Evolutionary conservation across 2,797 vertebrate species (phyloP).

Genomic region (Micropoecilia bifurca): DNA sequence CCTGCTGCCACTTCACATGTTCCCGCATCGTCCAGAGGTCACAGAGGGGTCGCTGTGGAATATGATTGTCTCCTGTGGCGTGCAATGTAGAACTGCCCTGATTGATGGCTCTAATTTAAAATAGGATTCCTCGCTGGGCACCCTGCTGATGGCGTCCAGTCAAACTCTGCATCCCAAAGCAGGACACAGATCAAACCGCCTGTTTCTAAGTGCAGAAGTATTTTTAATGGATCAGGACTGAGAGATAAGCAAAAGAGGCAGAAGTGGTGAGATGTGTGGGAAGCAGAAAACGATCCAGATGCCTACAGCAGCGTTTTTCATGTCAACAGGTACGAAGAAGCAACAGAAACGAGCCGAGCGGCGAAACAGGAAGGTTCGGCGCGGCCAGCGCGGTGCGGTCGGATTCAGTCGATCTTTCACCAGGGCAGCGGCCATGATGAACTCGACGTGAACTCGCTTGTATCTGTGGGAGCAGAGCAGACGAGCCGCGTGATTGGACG

Average conservation of each 20-base stretch:
- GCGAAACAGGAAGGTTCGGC: background rate
- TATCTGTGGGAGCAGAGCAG: conserved; percentile 67
- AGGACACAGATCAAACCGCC: conserved; percentile 52
- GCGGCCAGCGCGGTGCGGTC: conserved; percentile 16
- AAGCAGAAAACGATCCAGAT: background rate
- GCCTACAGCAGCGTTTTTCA: background rate
- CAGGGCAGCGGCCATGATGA: conserved; percentile 67
- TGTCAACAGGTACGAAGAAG: background rate
- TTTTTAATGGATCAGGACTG: conserved; percentile 19
- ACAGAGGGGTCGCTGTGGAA: background rate
- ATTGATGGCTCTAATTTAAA: conserved; percentile 18
- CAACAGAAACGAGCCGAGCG: conserved; percentile 5
- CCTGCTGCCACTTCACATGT: conserved; percentile 29
- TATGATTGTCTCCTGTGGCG: conserved; percentile 17
- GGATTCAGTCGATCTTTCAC: conserved; percentile 18
- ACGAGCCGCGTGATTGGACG: conserved; percentile 54
- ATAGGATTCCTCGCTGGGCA: background rate
- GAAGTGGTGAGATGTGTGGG: background rate
- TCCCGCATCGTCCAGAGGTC: conserved; percentile 1
- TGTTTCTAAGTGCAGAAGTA: conserved; percentile 12
- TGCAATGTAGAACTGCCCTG: conserved; percentile 7
- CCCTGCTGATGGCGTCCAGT: conserved; percentile 57
- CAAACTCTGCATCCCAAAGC: conserved; percentile 29
- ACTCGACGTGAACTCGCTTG: conserved; percentile 71
- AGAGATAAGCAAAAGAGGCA: background rate